These are phyloP conservation scores for Ondatra zibethicus DNA, from an alignment of 2,113 vertebrate species.

Conservation along the genomic window DNA sequence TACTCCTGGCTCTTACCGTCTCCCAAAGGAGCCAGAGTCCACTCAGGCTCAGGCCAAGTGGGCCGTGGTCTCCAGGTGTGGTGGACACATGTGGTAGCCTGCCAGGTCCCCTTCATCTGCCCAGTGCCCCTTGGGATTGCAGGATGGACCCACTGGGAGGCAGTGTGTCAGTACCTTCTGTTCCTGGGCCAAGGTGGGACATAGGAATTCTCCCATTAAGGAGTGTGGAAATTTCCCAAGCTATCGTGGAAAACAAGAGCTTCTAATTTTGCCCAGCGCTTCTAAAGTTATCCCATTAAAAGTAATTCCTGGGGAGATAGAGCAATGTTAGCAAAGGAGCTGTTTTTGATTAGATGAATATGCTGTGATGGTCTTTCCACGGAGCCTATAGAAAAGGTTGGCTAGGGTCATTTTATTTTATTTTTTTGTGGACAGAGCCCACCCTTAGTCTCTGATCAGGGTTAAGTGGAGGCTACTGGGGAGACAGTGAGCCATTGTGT, in stretches of 20 bases:
- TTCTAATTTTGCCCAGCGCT: constrained; percentile 71
- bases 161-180: neutral
- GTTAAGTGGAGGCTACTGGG: neutral
- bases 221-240: constrained; percentile 37
- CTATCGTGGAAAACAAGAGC: constrained; percentile 36
- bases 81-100: neutral
- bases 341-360: constrained; percentile 43
- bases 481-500: neutral
- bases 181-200: neutral
- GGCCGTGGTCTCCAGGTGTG: neutral
- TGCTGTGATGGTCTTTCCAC: neutral
- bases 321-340: constrained; percentile 32
- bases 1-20: neutral
- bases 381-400: neutral
- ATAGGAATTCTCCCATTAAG: neutral
- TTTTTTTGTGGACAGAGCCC: neutral
- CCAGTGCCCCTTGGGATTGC: neutral
- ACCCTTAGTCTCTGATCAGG: neutral
- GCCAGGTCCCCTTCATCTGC: neutral
- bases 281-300: constrained; percentile 72
- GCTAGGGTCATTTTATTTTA: neutral
- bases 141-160: neutral
- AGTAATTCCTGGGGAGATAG: constrained; percentile 56
- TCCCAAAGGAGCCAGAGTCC: neutral
- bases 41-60: neutral